Base-by-base conservation (phyloP, 2,888 invertebrate genomes). In the Drosophila bunnanda region DNA sequence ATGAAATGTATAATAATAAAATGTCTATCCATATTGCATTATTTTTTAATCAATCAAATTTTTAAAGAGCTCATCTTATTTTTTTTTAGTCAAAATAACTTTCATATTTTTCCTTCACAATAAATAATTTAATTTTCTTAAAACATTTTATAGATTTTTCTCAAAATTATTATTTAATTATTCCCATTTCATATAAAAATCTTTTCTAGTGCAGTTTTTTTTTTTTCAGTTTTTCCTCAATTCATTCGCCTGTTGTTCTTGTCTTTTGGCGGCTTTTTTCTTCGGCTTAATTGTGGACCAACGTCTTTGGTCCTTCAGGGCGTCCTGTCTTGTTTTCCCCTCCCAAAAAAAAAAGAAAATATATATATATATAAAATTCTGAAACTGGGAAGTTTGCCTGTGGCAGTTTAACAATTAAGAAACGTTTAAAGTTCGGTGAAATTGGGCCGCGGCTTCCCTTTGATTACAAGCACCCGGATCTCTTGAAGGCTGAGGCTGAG, bases 331-430 rank as follows among this genome's bases (percentile, higher is more conserved):
- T 30, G 69, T 32, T 22, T 52, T 34, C n/a, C 13, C 10, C 15
- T 25, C 25, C 39, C 6, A 13, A n/a, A 17, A 46, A 44, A 22
- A n/a, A n/a, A n/a, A n/a, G n/a, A n/a, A n/a, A n/a, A n/a, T n/a
- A 44, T 7, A 9, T 15, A 25, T 25, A 8, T 0, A 20, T n/a
- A 28, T 22, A 8, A 57, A 39, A 34, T 13, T 8, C 7, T 22
- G 43, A 22, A 15, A 60, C 28, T 43, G 60, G 28, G 41, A 39
- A 15, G 46, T 46, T 59, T 44, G 67, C 89, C 79, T 65, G 57
- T 48, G 89, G 90, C 89, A 75, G 73, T 77, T 79, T 76, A 77
- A 84, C 90, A 89, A 89, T 90, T 89, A 90, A 86, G 84, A 79
- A 89, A 74, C 89, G 88, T 89, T 89, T 89, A 90, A 89, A 84